Base-by-base conservation (phyloP, 2,888 invertebrate species). In the Laothoe populi region DNA sequence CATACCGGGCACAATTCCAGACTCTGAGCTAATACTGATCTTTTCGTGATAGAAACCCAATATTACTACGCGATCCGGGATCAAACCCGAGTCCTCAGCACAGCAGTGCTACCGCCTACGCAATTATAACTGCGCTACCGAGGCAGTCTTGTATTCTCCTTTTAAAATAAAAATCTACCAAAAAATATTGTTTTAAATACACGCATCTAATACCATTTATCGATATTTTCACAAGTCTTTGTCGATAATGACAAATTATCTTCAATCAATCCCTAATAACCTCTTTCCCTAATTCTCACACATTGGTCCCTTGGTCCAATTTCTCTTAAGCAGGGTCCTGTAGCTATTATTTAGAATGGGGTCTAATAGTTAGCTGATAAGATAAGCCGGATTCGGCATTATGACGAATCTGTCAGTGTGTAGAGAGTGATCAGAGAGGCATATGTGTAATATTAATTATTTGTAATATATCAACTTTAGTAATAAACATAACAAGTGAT, bases 281-380 rank as follows among this genome's bases (percentile, higher is more conserved):
- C 72, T 76, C 78, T 78, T 67, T 72, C 66, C 70, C 68, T 73
- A 73, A 81, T 84, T 85, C 77, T 81, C 80, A 79, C 81, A 76
- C 74, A 73, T 73, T 75, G 74, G n/a, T 72, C 74, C 73, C 71
- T 63, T 61, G 23, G 46, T 77, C 77, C 79, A 81, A 82, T 82
- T 80, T 78, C 69, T 74, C 74, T n/a, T 70, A 70, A 72, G 78
- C 74, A 74, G 76, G 66, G 71, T 73, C 74, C 79, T 77, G 67
- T 72, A 66, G 70, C 76, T 83, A 78, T 83, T 81, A 82, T 79
- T 76, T 70, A 71, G 67, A 82, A 77, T 80, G 75, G 77, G 71
- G 73, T 78, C 74, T 77, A 81, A 77, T 76, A 75, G 78, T 71
- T 70, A 62, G 62, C 57, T 66, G 87, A 87, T 89, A 87, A 88